Conservation (phyloP, 2,797 vertebrate species). For the Ficedula albicollis region DNA sequence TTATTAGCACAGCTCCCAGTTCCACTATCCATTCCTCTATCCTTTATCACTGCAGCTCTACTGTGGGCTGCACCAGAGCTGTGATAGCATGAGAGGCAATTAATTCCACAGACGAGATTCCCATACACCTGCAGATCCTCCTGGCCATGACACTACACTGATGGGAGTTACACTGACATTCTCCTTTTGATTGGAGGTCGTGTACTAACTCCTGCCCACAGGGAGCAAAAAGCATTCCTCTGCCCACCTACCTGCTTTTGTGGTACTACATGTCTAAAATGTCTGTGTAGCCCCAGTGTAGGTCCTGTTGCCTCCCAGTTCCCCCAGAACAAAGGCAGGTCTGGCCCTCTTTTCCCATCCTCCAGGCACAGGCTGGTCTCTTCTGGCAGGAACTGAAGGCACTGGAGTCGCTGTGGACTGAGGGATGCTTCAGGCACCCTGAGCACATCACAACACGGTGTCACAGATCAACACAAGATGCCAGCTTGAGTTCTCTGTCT, state of each 20-base stretch:
- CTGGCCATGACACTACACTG: background rate
- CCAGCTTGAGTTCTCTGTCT: background rate
- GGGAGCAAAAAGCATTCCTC: background rate
- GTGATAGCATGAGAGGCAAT: background rate
- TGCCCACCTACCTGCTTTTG: background rate
- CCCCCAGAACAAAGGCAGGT: background rate
- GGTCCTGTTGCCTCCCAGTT: accelerated
- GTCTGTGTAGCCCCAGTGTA: background rate
- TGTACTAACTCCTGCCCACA: background rate
- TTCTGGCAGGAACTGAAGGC: background rate
- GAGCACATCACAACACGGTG: accelerated
- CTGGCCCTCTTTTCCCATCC: background rate
- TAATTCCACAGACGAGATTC: background rate
- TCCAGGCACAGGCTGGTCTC: background rate
- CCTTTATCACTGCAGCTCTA: background rate
- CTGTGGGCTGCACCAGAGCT: background rate
- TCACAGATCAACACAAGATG: background rate
- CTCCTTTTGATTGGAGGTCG: accelerated
- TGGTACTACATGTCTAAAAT: background rate
- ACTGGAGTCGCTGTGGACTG: accelerated
- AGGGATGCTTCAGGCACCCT: background rate
- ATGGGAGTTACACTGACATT: background rate
- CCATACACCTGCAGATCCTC: background rate
- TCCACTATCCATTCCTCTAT: background rate
- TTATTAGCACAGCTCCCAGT: background rate